These are phyloP conservation scores for Atrichornis clamosus DNA, from an alignment of 2,113 vertebrate species.

Conservation along the genomic window DNA sequence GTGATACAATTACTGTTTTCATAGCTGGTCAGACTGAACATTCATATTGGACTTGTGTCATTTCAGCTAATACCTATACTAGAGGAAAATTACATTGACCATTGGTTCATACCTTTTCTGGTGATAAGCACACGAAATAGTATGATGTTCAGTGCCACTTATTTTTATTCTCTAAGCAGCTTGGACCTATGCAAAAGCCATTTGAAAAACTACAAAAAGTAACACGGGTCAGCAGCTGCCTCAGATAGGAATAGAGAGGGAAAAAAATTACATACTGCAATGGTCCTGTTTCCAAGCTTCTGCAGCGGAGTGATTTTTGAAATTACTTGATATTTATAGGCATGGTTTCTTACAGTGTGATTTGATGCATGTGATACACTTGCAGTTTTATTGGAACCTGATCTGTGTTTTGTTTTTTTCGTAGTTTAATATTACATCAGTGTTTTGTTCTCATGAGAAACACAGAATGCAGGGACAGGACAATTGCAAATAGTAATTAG, in stretches of 20 bases:
- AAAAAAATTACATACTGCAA: background rate
- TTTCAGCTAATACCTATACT: background rate
- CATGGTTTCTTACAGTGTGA: background rate
- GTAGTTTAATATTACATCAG: background rate
- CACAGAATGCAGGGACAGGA: background rate
- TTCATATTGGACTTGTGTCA: background rate
- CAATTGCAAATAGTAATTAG: background rate
- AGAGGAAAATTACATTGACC: background rate
- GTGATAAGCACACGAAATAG: background rate
- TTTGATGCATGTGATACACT: background rate
- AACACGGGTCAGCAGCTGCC: background rate
- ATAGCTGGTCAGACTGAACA: background rate
- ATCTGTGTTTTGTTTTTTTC: background rate
- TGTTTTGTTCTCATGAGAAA: background rate
- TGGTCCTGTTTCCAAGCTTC: background rate
- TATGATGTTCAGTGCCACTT: background rate
- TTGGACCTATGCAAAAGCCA: background rate
- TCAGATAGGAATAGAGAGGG: background rate
- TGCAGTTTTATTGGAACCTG: background rate
- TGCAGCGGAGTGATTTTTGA: background rate
- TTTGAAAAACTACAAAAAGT: conserved; percentile 16
- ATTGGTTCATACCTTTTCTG: background rate
- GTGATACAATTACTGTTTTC: background rate
- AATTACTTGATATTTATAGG: conserved; percentile 11
- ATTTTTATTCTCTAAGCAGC: background rate